Evolutionary conservation across 2,888 invertebrate genomes (phyloP).

Genomic region (Gymnoscelis rufifasciata): DNA sequence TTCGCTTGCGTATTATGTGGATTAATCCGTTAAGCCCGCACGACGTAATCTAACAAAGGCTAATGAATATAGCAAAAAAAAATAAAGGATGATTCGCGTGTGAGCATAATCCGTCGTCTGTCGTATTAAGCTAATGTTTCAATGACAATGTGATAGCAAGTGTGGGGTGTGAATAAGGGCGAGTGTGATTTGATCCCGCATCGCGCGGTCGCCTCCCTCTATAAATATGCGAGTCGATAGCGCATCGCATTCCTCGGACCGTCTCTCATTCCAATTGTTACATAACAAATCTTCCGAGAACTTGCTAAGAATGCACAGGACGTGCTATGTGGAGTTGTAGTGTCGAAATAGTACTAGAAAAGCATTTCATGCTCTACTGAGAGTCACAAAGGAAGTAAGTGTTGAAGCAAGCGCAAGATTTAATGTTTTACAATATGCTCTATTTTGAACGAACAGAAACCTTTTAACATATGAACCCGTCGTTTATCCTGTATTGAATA

Average conservation of each 20-base stretch:
- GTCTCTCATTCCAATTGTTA: conserved; percentile 33
- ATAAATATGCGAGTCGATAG: conserved; percentile 59
- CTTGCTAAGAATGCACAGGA: conserved; percentile 12
- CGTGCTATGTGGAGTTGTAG: no score
- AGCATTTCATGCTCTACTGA: no score
- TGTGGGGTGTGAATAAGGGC: conserved; percentile 21
- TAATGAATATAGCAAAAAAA: not conserved
- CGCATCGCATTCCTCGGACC: conserved; percentile 41
- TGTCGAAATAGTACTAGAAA: no score
- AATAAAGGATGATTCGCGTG: not conserved
- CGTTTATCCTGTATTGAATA: no score
- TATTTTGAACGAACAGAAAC: no score
- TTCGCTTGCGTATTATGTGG: no score
- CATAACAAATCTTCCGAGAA: conserved; percentile 33
- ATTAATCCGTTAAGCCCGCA: not conserved
- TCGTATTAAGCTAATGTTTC: conserved; percentile 29
- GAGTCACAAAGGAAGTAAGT: no score
- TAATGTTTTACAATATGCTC: no score
- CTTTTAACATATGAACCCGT: no score
- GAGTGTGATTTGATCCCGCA: conserved; percentile 37
- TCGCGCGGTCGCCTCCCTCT: conserved; percentile 40
- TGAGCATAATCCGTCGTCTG: conserved; percentile 13
- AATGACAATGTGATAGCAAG: conserved; percentile 29
- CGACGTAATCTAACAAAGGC: not conserved
- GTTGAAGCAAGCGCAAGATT: no score